These are phyloP conservation scores for Anoplolepis gracilipes DNA, from an alignment of 1,140 invertebrate genomes.

Conservation along the genomic window DNA sequence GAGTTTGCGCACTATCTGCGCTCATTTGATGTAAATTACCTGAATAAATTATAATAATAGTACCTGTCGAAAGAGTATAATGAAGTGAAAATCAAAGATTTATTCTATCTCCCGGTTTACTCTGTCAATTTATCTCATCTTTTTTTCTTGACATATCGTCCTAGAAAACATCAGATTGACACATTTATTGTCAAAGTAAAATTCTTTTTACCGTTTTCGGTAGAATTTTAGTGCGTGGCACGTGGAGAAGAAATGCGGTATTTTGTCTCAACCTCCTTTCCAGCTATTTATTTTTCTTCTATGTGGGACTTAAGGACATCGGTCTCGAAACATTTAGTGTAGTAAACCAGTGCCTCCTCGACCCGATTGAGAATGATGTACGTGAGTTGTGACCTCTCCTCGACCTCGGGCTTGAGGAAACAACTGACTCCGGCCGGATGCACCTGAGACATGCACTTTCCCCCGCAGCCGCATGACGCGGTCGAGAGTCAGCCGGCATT, in stretches of 20 bases:
- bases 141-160: slow-evolving; percentile 5
- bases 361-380: slow-evolving; percentile 69
- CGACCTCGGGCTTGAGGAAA: slow-evolving; percentile 50
- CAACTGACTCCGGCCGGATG: slow-evolving; percentile 47
- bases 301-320: slow-evolving; percentile 69
- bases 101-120: neutral
- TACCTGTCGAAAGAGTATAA: neutral
- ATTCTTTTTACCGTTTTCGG: slow-evolving; percentile 58
- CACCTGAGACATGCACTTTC: slow-evolving; percentile 72
- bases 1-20: neutral
- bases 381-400: slow-evolving; percentile 44
- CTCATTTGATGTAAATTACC: neutral
- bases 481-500: slow-evolving; percentile 41
- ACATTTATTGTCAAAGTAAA: slow-evolving; percentile 59
- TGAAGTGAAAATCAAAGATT: neutral
- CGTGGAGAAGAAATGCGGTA: slow-evolving; percentile 60
- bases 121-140: neutral
- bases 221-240: neutral
- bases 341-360: slow-evolving; percentile 62
- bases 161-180: slow-evolving; percentile 49
- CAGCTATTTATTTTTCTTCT: slow-evolving; percentile 69
- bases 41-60: neutral
- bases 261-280: slow-evolving; percentile 72
- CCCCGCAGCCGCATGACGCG: slow-evolving; percentile 43
- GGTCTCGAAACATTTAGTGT: slow-evolving; percentile 66